Percentiles rank a stretch among this genome's conserved stretches.
Conservation (phyloP, 2,797 vertebrate species). For the Margarornis squamiger region DNA sequence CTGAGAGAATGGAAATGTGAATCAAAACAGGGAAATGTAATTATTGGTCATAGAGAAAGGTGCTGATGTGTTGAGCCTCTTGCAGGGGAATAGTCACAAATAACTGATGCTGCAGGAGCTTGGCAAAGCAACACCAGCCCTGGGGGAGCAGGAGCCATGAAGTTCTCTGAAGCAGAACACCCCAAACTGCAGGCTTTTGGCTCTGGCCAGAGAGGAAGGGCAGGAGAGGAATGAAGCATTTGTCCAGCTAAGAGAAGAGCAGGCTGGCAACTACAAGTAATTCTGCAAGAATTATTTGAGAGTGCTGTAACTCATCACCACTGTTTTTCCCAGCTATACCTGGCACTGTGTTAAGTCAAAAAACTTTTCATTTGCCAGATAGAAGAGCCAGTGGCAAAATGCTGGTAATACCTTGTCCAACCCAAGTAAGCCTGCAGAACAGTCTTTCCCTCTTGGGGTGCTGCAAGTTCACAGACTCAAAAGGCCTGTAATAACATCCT, state of each 20-base stretch:
- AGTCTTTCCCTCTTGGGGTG: background rate
- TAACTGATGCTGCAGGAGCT: background rate
- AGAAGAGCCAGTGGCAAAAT: background rate
- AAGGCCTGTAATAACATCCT: background rate
- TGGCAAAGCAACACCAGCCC: background rate
- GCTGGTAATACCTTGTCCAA: no score
- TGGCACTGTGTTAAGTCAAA: background rate
- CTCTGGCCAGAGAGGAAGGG: background rate
- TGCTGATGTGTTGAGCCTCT: background rate
- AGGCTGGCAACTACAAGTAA: background rate
- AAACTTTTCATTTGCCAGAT: background rate
- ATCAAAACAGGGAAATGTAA: background rate
- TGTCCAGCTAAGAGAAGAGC: background rate
- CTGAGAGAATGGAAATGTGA: background rate
- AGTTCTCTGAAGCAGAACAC: background rate
- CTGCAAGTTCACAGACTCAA: background rate
- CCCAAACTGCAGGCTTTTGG: background rate
- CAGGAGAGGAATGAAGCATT: background rate
- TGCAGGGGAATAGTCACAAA: accelerated
- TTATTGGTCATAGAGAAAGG: background rate
- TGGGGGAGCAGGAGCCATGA: background rate
- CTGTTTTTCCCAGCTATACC: background rate
- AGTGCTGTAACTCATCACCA: background rate
- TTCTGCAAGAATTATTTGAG: background rate
- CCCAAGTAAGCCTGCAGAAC: background rate